Conservation (phyloP, 2,797 vertebrate genomes). For the Calcarius lapponicus region DNA sequence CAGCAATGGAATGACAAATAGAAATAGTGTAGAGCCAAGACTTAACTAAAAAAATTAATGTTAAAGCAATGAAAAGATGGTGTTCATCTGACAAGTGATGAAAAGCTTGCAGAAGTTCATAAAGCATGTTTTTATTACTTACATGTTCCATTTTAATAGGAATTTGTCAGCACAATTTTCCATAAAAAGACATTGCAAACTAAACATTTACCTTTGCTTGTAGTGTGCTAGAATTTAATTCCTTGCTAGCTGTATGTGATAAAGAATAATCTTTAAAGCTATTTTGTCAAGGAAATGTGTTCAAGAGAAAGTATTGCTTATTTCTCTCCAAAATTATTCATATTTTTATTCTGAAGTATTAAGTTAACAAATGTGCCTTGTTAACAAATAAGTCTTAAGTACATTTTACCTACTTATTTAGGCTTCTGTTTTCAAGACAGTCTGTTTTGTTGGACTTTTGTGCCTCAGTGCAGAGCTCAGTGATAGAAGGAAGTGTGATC, state of each 20-base stretch:
- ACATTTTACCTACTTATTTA: not conserved
- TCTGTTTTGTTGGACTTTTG: not conserved
- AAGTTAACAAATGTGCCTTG: not conserved
- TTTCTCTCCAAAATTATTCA: not conserved
- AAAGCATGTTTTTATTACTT: not conserved
- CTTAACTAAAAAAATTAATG: not conserved
- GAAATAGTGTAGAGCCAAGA: not conserved
- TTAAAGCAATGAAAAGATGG: not conserved
- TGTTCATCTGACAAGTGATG: not conserved
- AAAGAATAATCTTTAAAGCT: not conserved
- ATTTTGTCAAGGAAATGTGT: not conserved
- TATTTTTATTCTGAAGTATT: not conserved
- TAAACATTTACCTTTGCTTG: not conserved
- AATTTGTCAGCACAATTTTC: not conserved
- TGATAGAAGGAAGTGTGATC: not conserved
- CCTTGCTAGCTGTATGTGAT: not conserved
- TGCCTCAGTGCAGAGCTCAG: not conserved
- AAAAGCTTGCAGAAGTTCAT: not conserved
- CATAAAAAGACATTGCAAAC: not conserved
- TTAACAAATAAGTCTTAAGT: not conserved
- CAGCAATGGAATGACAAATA: not conserved
- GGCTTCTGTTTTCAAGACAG: not conserved
- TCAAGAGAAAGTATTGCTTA: not conserved
- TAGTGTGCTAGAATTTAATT: not conserved
- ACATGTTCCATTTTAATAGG: not conserved